A percentile compares a stretch with the other conserved stretches of the same genome.
Evolutionary conservation across 2,113 vertebrate genomes (phyloP).

Genomic region (Sceloporus undulatus): DNA sequence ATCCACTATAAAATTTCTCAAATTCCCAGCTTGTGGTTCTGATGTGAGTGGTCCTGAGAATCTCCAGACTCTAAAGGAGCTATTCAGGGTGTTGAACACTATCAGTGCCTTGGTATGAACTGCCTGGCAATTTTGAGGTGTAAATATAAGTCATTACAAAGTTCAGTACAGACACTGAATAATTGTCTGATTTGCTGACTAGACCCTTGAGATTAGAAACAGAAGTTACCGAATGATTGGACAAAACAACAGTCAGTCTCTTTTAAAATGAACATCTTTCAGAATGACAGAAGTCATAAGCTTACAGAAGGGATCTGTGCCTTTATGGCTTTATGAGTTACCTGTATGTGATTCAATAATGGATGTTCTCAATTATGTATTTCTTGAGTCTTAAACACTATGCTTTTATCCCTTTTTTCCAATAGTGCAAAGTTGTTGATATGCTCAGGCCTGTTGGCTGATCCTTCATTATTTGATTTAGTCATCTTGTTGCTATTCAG

Average conservation of each 20-base stretch:
- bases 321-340: conserved; percentile 25
- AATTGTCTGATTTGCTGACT: too few relatives aligned
- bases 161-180: too few relatives aligned
- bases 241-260: too few relatives aligned
- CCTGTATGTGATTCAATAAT: conserved; percentile 13
- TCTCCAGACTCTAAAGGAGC: background rate
- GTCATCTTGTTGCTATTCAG: conserved; percentile 60
- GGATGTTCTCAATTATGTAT: background rate
- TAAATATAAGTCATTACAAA: too few relatives aligned
- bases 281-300: too few relatives aligned
- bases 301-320: background rate
- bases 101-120: too few relatives aligned
- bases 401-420: background rate
- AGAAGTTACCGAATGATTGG: too few relatives aligned
- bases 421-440: conserved; percentile 29
- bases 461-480: conserved; percentile 47
- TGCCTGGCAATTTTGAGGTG: too few relatives aligned
- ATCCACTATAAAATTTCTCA: too few relatives aligned
- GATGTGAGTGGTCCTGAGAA: background rate
- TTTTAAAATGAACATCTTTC: too few relatives aligned
- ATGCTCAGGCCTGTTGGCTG: conserved; percentile 50
- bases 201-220: too few relatives aligned
- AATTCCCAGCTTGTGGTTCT: background rate
- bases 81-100: background rate
- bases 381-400: conserved; percentile 13